phyloP scores from a whole-genome alignment of 2,113 vertebrate genomes.

The Percopsis transmontana region DNA sequence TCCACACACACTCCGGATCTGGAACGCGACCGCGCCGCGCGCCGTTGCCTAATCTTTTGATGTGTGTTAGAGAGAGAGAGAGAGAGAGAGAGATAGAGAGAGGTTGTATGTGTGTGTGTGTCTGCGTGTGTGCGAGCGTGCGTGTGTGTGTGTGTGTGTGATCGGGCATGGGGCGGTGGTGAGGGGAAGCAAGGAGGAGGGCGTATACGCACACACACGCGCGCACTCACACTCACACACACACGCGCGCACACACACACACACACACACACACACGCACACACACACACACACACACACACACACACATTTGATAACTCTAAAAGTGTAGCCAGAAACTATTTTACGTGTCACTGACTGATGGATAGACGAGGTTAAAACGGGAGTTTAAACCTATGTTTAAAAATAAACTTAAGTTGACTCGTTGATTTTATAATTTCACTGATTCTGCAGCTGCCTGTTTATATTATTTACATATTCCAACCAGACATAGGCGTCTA shows the following conservation, averaged over 20 bases:
- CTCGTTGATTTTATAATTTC: too few relatives aligned
- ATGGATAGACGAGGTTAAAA: neutral
- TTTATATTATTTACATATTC: too few relatives aligned
- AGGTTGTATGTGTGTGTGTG: neutral
- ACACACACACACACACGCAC: neutral
- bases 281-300: conserved; percentile 26
- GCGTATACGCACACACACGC: conserved; percentile 71
- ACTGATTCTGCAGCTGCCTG: too few relatives aligned
- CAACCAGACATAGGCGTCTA: neutral
- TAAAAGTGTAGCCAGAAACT: neutral
- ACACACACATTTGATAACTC: conserved; percentile 54
- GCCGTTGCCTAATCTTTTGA: conserved; percentile 61
- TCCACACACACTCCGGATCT: conserved; percentile 4
- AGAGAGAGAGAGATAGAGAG: neutral
- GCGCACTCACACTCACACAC: conserved; percentile 82
- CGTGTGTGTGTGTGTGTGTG: conserved; percentile 47
- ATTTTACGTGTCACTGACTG: neutral
- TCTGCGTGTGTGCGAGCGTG: neutral
- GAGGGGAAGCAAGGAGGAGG: conserved; percentile 50
- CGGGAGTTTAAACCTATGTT: too few relatives aligned
- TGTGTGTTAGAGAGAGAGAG: conserved; percentile 22
- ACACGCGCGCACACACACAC: conserved; percentile 62
- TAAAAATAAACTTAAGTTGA: too few relatives aligned
- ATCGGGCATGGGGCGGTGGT: conserved; percentile 44
- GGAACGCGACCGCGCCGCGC: conserved; percentile 46